phyloP scores from a whole-genome alignment of 2,797 vertebrate genomes.

The Chaunax sp. region DNA sequence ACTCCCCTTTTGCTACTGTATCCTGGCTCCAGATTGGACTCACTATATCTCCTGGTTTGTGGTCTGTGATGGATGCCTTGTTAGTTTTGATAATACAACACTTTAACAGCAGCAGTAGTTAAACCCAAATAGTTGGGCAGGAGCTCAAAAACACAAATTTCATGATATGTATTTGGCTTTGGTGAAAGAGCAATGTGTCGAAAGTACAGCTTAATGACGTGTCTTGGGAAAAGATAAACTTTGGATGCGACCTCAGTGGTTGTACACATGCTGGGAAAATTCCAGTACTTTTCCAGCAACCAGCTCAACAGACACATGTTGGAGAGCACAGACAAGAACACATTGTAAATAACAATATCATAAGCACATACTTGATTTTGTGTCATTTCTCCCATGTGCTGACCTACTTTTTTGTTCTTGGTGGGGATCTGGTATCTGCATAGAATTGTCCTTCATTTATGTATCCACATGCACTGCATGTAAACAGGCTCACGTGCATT shows the following conservation, averaged over 20 bases:
- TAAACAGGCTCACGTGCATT: conserved; percentile 9
- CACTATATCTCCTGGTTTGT: conserved; percentile 29
- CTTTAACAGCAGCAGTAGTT: conserved; percentile 38
- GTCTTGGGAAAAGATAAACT: conserved; percentile 34
- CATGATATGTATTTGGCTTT: conserved; percentile 15
- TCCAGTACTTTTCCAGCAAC: conserved; percentile 3
- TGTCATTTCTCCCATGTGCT: conserved; percentile 12
- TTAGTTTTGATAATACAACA: conserved; percentile 47
- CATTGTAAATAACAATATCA: neutral
- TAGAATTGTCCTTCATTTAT: conserved; percentile 14
- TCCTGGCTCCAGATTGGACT: conserved; percentile 4
- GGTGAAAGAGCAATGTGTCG: conserved; percentile 25
- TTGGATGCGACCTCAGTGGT: conserved; percentile 19
- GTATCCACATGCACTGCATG: conserved; percentile 1
- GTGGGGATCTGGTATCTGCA: conserved; percentile 6
- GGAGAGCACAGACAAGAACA: neutral
- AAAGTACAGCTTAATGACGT: conserved; percentile 31
- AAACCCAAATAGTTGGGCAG: conserved; percentile 21
- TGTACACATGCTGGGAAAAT: conserved; percentile 46
- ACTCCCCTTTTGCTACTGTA: conserved; percentile 16
- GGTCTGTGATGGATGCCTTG: conserved; percentile 45
- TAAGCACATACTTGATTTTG: conserved; percentile 4
- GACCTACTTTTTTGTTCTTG: conserved; percentile 14
- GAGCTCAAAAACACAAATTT: conserved; percentile 31
- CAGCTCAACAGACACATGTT: neutral